A percentile compares a stretch with the other conserved stretches of the same genome.
phyloP scores from a whole-genome alignment of 2,797 vertebrate species.

The Gymnopithys bicolor region DNA sequence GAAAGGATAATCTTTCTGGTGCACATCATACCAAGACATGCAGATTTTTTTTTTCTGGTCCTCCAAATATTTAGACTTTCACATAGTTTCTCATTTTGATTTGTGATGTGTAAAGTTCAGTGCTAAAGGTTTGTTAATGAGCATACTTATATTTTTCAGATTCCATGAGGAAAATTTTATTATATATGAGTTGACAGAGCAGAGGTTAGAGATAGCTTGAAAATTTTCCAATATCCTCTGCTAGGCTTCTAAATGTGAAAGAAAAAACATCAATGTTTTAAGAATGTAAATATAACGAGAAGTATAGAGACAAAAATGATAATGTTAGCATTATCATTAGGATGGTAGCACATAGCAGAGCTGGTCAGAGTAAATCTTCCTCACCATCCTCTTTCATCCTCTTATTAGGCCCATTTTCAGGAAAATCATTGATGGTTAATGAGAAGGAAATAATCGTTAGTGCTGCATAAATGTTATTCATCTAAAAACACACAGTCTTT shows the following conservation, averaged over 20 bases:
- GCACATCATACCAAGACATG: background rate
- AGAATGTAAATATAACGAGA: background rate
- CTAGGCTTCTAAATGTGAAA: constrained; percentile 29
- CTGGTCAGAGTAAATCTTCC: background rate
- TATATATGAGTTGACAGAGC: constrained; percentile 3
- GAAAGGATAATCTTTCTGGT: background rate
- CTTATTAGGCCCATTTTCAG: background rate
- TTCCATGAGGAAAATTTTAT: background rate
- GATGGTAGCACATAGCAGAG: background rate
- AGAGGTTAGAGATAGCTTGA: background rate
- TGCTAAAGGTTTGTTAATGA: background rate
- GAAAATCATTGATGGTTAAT: background rate
- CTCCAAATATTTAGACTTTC: constrained; percentile 23
- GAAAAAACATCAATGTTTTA: background rate
- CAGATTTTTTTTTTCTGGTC: background rate
- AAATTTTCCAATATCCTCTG: background rate
- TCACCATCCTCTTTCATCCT: background rate
- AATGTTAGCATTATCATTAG: background rate
- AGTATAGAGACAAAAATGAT: background rate
- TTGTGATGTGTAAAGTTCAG: background rate
- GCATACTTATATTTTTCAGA: background rate
- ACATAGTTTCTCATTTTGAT: constrained; percentile 44
- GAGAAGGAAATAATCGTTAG: background rate
- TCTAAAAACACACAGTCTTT: background rate
- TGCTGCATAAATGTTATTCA: background rate